These are phyloP conservation scores for Sturmia bella DNA, from an alignment of 2,888 invertebrate genomes.

Conservation along the genomic window DNA sequence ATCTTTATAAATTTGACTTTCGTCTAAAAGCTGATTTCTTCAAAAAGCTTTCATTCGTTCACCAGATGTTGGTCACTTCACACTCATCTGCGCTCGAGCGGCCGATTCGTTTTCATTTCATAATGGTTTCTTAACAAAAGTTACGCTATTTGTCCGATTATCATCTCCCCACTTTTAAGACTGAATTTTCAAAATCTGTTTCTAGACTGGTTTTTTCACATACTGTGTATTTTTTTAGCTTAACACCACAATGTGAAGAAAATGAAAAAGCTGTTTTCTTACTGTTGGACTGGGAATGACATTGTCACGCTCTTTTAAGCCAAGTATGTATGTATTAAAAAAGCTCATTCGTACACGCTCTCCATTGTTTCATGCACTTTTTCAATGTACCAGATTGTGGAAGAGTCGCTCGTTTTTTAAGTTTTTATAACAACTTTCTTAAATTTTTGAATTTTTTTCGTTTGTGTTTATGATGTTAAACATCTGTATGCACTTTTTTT, in stretches of 20 bases:
- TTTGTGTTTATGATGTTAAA: too few relatives aligned
- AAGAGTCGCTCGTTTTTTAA: neutral
- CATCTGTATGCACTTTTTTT: too few relatives aligned
- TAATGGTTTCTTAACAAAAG: constrained; percentile 42
- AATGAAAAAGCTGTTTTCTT: constrained; percentile 47
- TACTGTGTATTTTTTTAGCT: constrained; percentile 5
- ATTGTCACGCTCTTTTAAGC: constrained; percentile 12
- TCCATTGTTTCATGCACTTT: neutral
- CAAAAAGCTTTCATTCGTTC: constrained; percentile 65
- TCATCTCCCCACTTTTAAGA: constrained; percentile 61
- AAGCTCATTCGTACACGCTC: neutral
- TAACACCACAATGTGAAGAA: neutral
- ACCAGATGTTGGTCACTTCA: constrained; percentile 39
- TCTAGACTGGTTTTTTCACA: constrained; percentile 61
- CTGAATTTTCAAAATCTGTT: constrained; percentile 59
- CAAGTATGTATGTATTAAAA: neutral
- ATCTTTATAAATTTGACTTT: constrained; percentile 15
- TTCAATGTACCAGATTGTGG: neutral
- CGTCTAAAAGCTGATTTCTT: constrained; percentile 23
- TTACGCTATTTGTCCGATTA: constrained; percentile 57
- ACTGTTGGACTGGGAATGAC: neutral
- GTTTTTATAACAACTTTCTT: constrained; percentile 23
- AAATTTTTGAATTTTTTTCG: neutral
- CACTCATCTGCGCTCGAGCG: constrained; percentile 54
- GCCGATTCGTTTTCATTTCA: constrained; percentile 30